Conservation (phyloP, 2,888 invertebrate genomes). For the Dugesia japonica region DNA sequence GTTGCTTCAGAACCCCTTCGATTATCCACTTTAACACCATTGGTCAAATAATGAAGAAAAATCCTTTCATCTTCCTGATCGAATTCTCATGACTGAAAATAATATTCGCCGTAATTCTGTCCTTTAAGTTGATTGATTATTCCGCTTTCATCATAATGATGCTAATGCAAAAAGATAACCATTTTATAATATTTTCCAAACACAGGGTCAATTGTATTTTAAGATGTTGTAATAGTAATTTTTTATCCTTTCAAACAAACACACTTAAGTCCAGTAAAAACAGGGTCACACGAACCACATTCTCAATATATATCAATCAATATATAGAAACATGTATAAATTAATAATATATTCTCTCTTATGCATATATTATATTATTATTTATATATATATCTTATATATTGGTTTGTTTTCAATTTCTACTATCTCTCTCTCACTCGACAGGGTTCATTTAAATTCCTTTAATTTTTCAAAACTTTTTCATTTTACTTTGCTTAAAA, state of each 20-base stretch:
- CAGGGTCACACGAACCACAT: conserved; percentile 11
- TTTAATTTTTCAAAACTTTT: conserved; percentile 17
- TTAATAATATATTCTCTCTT: no score
- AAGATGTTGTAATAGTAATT: background rate
- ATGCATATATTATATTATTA: background rate
- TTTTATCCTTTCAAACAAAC: background rate
- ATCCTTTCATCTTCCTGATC: background rate
- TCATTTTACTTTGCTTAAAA: conserved; percentile 11
- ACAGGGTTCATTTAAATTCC: conserved; percentile 20
- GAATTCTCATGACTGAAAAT: background rate
- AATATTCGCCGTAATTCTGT: no score
- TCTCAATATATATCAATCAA: background rate
- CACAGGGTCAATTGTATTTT: conserved; percentile 20
- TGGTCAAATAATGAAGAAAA: background rate
- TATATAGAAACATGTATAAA: background rate
- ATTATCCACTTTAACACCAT: background rate
- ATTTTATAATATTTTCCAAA: conserved; percentile 15
- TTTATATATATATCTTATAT: background rate
- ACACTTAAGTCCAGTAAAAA: background rate
- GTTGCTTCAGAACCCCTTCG: conserved; percentile 9
- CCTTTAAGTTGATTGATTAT: no score
- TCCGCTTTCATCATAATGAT: no score
- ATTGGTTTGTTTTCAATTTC: background rate
- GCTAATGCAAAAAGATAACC: background rate
- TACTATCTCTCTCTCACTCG: background rate